Evolutionary conservation across 1,140 invertebrate genomes (phyloP).

Genomic region (Lepidurus arcticus): DNA sequence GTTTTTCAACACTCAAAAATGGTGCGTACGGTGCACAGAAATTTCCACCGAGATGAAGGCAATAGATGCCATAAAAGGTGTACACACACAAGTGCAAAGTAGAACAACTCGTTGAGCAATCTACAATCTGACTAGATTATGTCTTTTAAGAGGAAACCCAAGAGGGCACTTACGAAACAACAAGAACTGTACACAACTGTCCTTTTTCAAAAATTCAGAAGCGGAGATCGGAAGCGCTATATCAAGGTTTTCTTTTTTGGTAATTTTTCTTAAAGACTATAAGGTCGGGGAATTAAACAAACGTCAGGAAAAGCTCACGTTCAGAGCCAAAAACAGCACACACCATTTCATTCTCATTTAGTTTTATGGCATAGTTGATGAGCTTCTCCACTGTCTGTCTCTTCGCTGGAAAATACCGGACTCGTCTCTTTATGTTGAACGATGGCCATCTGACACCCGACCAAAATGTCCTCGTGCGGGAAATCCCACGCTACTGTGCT

Average conservation of each 20-base stretch:
- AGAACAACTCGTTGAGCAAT: slow-evolving; percentile 10
- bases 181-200: neutral
- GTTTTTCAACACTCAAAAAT: neutral
- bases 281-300: neutral
- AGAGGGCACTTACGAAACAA: neutral
- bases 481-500: slow-evolving; percentile 79
- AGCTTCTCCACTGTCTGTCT: neutral
- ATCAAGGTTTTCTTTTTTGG: neutral
- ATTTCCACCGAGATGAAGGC: slow-evolving; percentile 12
- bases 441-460: slow-evolving; percentile 43
- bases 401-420: neutral
- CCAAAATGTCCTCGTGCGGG: slow-evolving; percentile 68
- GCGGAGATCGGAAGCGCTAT: slow-evolving; percentile 1
- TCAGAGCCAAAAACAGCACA: neutral
- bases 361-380: neutral
- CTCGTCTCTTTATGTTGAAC: neutral
- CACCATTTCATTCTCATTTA: neutral
- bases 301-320: neutral
- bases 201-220: neutral
- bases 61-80: slow-evolving; percentile 3
- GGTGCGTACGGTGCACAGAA: slow-evolving; percentile 7
- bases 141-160: neutral
- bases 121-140: slow-evolving; percentile 6
- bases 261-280: neutral
- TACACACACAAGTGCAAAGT: neutral